Base-by-base conservation (phyloP, 1,140 invertebrate species). In the Tribolium castaneum region DNA sequence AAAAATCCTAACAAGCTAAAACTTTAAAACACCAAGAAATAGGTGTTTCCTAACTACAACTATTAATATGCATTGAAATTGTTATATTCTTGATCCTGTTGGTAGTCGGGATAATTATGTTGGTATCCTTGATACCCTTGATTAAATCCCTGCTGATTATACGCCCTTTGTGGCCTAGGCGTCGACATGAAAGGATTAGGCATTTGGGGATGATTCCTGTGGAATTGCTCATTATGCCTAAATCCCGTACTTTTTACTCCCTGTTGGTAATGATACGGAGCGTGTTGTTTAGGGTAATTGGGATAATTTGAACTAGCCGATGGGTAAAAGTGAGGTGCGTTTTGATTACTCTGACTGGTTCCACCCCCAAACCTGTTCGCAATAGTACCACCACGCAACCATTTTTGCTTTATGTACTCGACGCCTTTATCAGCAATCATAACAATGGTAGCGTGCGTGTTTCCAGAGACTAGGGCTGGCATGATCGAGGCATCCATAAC, bases 351-450 rank as follows among this genome's bases (percentile, higher is more conserved):
- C 7, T 72, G 30, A 22, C 10, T 34, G 1, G 34, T 34, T 13
- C 19, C 71, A 35, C 9, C 19, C 52, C 52, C 78, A 72, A 51
- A 56, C 13, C 78, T 56, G 25, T 70, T 59, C 1, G 56, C 51
- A 16, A 75, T 12, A 2, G 59, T 30, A 9, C 54, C 12, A 14
- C n/a, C 34, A 30, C 16, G 14, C 51, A 76, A 52, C 92, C 92
- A 94, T 39, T 90, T 88, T 76, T 89, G 88, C 83, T 94, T 94
- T 78, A 96, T 92, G 81, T 95, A 90, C 84, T 96, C 94, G 0
- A 94, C 91, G 0, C 91, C 94, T 77, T 93, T 91, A 83, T 97
- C 95, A 0, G 91, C 95, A 39, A 97, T 94, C 94, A 97, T 96
- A 34, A 96, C 92, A 13, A 90, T 88, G 0, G 95, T 93, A 3